These are phyloP conservation scores for Spongia lamella DNA, from an alignment of 37 sponge, comb jelly and placozoan genomes.

Conservation along the genomic window DNA sequence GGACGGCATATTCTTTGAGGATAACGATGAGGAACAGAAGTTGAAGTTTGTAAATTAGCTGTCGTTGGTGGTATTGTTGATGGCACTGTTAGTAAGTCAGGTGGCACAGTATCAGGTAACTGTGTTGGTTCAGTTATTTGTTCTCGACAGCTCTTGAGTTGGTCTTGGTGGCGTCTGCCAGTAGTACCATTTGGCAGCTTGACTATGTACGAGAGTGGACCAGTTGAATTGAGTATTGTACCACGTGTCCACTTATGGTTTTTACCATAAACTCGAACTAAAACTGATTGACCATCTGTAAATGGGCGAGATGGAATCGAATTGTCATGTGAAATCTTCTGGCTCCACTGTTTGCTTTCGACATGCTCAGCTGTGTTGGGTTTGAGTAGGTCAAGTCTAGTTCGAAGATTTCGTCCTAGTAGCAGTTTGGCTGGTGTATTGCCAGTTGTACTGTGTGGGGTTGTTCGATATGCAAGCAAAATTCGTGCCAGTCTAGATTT, in stretches of 20 bases:
- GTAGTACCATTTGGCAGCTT: not conserved
- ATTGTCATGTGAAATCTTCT: not conserved
- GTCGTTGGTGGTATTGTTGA: too few species aligned
- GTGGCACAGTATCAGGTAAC: too few species aligned
- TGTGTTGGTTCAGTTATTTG: too few species aligned
- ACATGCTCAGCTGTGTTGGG: constrained; percentile 7
- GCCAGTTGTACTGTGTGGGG: too few species aligned
- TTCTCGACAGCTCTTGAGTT: not conserved
- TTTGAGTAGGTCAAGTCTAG: not conserved
- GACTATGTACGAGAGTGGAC: not conserved
- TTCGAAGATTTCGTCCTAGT: not conserved
- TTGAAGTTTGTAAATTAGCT: too few species aligned
- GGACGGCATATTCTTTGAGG: too few species aligned
- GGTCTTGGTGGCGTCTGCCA: not conserved
- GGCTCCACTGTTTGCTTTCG: not conserved
- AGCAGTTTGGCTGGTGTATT: not conserved
- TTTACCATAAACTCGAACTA: not conserved
- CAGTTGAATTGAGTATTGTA: not conserved
- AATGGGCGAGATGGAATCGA: not conserved
- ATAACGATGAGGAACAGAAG: too few species aligned
- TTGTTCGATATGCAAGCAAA: not conserved
- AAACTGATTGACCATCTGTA: not conserved
- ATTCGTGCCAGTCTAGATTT: not conserved
- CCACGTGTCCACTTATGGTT: not conserved
- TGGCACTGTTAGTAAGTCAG: too few species aligned